Evolutionary conservation across 2,797 vertebrate species (phyloP), one percentile per base, ranked within the genome.

Genomic region (Numenius phaeopus): DNA sequence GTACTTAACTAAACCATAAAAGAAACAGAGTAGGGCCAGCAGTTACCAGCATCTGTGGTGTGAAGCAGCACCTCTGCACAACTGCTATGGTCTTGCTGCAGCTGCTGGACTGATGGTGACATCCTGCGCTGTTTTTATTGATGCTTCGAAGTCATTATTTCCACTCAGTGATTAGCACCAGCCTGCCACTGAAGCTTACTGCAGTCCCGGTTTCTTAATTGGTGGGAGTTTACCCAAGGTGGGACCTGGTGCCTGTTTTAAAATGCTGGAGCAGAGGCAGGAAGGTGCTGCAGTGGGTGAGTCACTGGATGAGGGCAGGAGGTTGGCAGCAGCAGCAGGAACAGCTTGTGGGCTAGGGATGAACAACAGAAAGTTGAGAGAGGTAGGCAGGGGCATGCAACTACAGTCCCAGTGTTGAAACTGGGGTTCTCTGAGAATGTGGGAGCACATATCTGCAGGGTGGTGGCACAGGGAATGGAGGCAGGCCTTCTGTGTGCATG

Each of bases 11-110:
- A 66, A 61, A 50, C 10, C 12, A 5, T 12, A 55, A 44, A 18
- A 83, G 64, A 54, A 83, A 21, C 22, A 65, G 40, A 49, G 15
- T 2, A 47, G 47, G 20, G 5, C n/a, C 69, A 49, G 73, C 37
- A 78, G 61, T n/a, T 49, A n/a, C 4, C 65, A 78, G 40, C 21
- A 57, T 4, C 23, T 14, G 15, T 0, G 0, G n/a, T 17, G 22
- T 64, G 77, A 83, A 93, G 39, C 6, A 67, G 49, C 57, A 81
- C 9, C 30, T 70, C 76, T 83, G 52, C 1, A 5, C 49, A 67
- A 23, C 47, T 61, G 40, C 64, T 37, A 18, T 0, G 1, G 20
- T 47, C 57, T 39, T 4, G 2, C 47, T 64, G 52, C n/a, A 50
- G 54, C 59, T 78, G 72, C 80, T 78, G 73, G 17, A 20, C 9